phyloP scores from a whole-genome alignment of 2,888 invertebrate genomes.

The Adineta ricciae region DNA sequence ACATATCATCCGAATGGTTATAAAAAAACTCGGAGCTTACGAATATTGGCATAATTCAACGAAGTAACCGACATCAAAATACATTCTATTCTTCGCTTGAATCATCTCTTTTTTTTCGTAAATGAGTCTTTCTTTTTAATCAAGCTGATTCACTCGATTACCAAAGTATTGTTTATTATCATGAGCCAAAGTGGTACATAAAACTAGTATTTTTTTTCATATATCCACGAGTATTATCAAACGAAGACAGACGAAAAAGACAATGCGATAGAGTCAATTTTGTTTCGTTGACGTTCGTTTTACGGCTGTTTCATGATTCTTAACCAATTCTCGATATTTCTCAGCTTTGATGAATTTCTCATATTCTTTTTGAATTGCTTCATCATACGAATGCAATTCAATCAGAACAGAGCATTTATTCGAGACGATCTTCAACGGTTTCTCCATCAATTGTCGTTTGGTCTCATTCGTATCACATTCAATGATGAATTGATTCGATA shows the following conservation, averaged over 20 bases:
- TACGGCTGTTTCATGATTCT: slow-evolving; percentile 25
- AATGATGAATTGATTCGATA: slow-evolving; percentile 27
- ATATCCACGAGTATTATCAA: background rate
- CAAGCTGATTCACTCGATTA: too few species aligned
- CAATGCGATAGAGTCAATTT: background rate
- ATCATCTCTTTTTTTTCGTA: too few species aligned
- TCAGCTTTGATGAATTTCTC: slow-evolving; percentile 29
- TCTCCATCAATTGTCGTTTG: slow-evolving; percentile 23
- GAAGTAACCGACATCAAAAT: too few species aligned
- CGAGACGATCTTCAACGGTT: slow-evolving; percentile 21
- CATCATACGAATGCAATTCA: slow-evolving; percentile 23
- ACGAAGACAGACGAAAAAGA: background rate
- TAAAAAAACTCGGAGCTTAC: background rate
- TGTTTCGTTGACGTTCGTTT: background rate
- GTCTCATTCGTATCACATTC: slow-evolving; percentile 23
- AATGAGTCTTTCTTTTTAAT: too few species aligned
- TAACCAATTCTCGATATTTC: slow-evolving; percentile 32
- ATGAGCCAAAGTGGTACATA: too few species aligned
- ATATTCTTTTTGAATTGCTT: slow-evolving; percentile 30
- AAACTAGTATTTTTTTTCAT: too few species aligned
- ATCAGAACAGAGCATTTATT: background rate
- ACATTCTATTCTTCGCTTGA: too few species aligned
- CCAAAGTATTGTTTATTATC: too few species aligned
- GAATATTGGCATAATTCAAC: background rate
- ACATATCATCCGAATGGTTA: background rate